Evolutionary conservation across 2,888 invertebrate genomes (phyloP).

Genomic region (Megamerina dolium): DNA sequence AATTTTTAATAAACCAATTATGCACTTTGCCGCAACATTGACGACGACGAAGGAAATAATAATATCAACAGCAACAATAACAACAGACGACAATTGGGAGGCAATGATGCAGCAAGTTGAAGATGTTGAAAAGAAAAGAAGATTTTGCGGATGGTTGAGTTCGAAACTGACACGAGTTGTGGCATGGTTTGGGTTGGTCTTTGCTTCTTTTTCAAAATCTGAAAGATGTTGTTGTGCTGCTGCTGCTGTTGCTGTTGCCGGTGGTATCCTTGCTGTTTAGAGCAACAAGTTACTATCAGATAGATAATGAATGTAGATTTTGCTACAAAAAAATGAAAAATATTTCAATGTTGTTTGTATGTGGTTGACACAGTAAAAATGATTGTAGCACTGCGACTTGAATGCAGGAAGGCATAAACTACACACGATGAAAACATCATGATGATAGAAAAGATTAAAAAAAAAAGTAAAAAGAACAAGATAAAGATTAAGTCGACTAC

Average conservation of each 20-base stretch:
- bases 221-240: too few species aligned
- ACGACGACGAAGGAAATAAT: slow-evolving; percentile 13
- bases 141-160: neutral
- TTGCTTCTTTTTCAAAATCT: neutral
- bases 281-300: neutral
- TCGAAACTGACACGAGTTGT: neutral
- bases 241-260: neutral
- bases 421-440: neutral
- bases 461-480: neutral
- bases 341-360: too few species aligned
- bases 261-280: neutral
- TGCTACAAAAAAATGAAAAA: too few species aligned
- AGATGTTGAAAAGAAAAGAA: neutral
- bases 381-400: neutral
- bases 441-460: neutral
- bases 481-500: neutral
- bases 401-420: neutral
- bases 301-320: too few species aligned
- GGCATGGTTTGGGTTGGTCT: slow-evolving; percentile 1
- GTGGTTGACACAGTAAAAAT: neutral
- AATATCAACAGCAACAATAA: too few species aligned
- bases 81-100: too few species aligned
- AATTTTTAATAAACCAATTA: slow-evolving; percentile 46
- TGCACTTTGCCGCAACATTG: slow-evolving; percentile 42
- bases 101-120: neutral